phyloP scores from a whole-genome alignment of 2,888 invertebrate genomes.

The Lepidocyrtinus sp. region DNA sequence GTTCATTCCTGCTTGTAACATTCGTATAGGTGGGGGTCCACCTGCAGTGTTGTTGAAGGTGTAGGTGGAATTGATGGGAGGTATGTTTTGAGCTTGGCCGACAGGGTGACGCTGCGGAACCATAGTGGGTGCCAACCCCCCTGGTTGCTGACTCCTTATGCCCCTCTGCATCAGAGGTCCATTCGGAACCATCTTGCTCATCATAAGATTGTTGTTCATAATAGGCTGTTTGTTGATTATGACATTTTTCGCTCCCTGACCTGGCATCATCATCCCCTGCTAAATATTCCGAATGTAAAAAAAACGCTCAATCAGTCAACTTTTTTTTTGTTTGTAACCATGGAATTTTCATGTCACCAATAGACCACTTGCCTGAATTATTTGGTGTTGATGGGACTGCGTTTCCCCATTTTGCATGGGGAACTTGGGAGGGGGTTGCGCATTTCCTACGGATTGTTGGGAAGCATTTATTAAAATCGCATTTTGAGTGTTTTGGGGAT shows the following conservation, averaged over 20 bases:
- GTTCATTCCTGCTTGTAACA: conserved; percentile 65
- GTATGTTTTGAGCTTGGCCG: conserved; percentile 57
- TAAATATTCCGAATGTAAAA: conserved; percentile 15
- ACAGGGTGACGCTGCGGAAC: conserved; percentile 67
- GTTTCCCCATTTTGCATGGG: conserved; percentile 69
- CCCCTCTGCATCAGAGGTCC: conserved; percentile 66
- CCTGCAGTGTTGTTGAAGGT: conserved; percentile 63
- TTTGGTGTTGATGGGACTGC: conserved; percentile 72
- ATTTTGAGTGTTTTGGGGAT: conserved; percentile 50
- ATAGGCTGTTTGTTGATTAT: conserved; percentile 65
- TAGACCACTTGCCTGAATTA: conserved; percentile 73
- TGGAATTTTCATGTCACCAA: not conserved
- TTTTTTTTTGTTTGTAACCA: not conserved
- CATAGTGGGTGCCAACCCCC: conserved; percentile 63
- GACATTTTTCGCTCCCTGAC: conserved; percentile 60
- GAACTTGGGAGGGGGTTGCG: conserved; percentile 70
- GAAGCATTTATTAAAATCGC: conserved; percentile 47
- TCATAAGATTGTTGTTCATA: conserved; percentile 68
- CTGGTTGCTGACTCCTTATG: conserved; percentile 63
- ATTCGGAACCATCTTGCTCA: conserved; percentile 67
- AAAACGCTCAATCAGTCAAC: too few relatives aligned
- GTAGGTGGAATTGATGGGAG: conserved; percentile 64
- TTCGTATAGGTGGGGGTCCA: conserved; percentile 65
- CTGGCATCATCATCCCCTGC: conserved; percentile 68
- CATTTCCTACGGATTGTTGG: conserved; percentile 47